Evolutionary conservation across 2,888 invertebrate species (phyloP).

Genomic region (Archips crataeganus): DNA sequence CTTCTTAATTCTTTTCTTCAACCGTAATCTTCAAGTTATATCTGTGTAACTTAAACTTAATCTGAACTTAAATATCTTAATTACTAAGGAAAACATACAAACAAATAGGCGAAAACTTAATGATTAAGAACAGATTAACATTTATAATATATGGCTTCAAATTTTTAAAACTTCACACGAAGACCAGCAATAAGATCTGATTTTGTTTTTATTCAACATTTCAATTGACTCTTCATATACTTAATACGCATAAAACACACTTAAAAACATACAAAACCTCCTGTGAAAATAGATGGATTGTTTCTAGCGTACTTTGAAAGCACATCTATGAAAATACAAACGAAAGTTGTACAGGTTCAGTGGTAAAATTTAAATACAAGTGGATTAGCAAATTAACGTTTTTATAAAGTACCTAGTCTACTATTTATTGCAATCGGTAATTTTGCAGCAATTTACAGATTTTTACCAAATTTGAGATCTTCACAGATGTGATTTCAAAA

Average conservation of each 20-base stretch:
- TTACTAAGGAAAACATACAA: neutral
- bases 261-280: neutral
- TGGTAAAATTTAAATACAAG: no score
- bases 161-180: slow-evolving; percentile 6
- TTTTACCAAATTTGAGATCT: no score
- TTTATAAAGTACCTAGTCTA: no score
- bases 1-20: neutral
- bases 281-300: neutral
- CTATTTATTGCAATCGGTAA: no score
- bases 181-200: neutral
- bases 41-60: neutral
- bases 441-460: no score
- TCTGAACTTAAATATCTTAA: slow-evolving; percentile 1
- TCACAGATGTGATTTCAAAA: no score
- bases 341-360: no score
- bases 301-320: no score
- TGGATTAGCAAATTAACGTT: no score
- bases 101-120: slow-evolving; percentile 4
- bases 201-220: neutral
- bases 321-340: no score
- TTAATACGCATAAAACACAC: neutral
- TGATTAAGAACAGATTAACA: slow-evolving; percentile 1
- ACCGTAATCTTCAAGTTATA: neutral
- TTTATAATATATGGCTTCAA: neutral
- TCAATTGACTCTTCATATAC: neutral